Conservation (phyloP, 2,888 invertebrate genomes). For the Sthenelais limicola region DNA sequence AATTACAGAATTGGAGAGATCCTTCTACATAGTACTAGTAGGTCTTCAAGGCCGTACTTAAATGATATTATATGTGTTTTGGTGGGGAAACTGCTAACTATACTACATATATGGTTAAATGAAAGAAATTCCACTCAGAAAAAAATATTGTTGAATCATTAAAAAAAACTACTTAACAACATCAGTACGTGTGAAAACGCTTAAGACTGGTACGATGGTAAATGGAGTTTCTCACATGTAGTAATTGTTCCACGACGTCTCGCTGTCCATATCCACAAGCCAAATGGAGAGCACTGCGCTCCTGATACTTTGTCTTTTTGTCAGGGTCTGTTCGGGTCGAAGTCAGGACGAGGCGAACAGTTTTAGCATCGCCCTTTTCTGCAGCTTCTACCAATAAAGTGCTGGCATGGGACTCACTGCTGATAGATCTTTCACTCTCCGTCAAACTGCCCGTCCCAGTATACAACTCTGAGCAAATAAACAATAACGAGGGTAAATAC, state of each 20-base stretch:
- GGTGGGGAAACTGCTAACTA: neutral
- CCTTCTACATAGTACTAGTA: too few relatives aligned
- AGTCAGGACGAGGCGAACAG: slow-evolving; percentile 53
- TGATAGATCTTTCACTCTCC: neutral
- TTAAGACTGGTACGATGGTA: neutral
- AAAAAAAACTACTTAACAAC: neutral
- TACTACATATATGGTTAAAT: neutral
- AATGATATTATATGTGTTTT: neutral
- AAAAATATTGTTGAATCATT: neutral
- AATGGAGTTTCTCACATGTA: slow-evolving; percentile 52
- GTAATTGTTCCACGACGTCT: slow-evolving; percentile 61
- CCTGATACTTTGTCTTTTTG: slow-evolving; percentile 46
- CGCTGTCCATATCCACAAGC: slow-evolving; percentile 68
- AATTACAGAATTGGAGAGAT: too few relatives aligned
- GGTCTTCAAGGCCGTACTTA: too few relatives aligned
- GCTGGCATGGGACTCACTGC: slow-evolving; percentile 5
- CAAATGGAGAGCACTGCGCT: slow-evolving; percentile 62
- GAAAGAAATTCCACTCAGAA: neutral
- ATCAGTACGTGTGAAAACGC: too few relatives aligned
- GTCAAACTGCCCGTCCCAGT: neutral
- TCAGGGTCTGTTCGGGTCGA: slow-evolving; percentile 53
- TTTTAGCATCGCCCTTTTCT: slow-evolving; percentile 57
- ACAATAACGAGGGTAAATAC: too few relatives aligned
- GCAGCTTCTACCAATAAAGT: slow-evolving; percentile 57
- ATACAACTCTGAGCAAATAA: neutral